Percentiles rank a stretch among this genome's conserved stretches.
Conservation (phyloP, 1,140 invertebrate species). For the Himalopsyche phryganea region DNA sequence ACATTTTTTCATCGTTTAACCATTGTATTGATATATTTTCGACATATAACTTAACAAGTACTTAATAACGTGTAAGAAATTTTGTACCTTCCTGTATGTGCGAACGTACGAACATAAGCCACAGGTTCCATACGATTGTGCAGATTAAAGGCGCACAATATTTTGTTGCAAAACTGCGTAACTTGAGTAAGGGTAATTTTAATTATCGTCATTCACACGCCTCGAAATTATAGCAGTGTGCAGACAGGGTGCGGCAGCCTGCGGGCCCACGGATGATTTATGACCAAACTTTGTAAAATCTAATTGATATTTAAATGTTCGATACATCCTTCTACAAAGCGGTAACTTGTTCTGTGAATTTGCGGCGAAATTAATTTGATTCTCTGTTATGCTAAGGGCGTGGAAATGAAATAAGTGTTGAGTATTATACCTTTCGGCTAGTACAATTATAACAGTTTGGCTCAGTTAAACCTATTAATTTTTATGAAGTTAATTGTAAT, state of each 20-base stretch:
- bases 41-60: too few species aligned
- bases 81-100: too few species aligned
- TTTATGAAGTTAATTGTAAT: too few species aligned
- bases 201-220: constrained; percentile 21
- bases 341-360: background rate
- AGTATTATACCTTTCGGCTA: too few species aligned
- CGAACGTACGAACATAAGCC: too few species aligned
- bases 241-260: background rate
- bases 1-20: too few species aligned
- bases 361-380: constrained; percentile 12
- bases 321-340: constrained; percentile 8
- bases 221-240: constrained; percentile 2
- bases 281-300: constrained; percentile 18
- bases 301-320: constrained; percentile 32
- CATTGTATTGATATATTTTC: too few species aligned
- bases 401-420: too few species aligned
- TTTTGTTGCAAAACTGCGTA: constrained; percentile 15
- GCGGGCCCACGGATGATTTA: constrained; percentile 22
- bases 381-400: too few species aligned
- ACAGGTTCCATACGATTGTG: constrained; percentile 9
- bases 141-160: background rate
- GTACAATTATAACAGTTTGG: too few species aligned
- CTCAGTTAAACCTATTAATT: too few species aligned
- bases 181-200: constrained; percentile 24
- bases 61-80: too few species aligned